Evolutionary conservation across 2,113 vertebrate species (phyloP).

Genomic region (Clinocottus analis): DNA sequence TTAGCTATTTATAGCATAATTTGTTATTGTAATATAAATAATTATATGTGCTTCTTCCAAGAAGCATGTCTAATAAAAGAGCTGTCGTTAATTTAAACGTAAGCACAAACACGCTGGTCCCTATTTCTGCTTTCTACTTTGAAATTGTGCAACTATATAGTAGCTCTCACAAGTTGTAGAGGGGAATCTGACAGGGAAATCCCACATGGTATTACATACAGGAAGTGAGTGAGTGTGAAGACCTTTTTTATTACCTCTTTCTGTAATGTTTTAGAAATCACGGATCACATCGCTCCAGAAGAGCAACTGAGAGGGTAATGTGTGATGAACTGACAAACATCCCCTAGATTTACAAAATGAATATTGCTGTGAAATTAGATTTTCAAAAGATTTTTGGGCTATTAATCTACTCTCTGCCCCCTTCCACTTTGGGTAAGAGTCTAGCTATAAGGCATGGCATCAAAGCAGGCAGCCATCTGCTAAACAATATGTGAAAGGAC

Average conservation of each 20-base stretch:
- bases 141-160: slow-evolving; percentile 41
- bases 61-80: slow-evolving; percentile 51
- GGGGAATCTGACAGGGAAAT: slow-evolving; percentile 18
- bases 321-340: slow-evolving; percentile 19
- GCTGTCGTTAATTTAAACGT: background rate
- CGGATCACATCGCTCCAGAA: background rate
- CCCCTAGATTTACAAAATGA: background rate
- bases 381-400: background rate
- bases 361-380: slow-evolving; percentile 6
- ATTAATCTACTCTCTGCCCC: background rate
- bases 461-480: slow-evolving; percentile 10
- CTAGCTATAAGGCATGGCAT: background rate
- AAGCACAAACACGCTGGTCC: slow-evolving; percentile 45
- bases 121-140: slow-evolving; percentile 20
- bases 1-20: slow-evolving; percentile 45
- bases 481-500: background rate
- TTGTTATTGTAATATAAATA: slow-evolving; percentile 41
- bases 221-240: slow-evolving; percentile 1
- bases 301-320: background rate
- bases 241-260: background rate
- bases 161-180: slow-evolving; percentile 46
- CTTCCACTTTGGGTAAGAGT: slow-evolving; percentile 18
- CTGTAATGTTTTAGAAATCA: slow-evolving; percentile 20
- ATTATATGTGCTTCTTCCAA: slow-evolving; percentile 32
- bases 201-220: slow-evolving; percentile 15